Conservation (phyloP, 1,140 invertebrate species). For the Drosophila malerkotliana region DNA sequence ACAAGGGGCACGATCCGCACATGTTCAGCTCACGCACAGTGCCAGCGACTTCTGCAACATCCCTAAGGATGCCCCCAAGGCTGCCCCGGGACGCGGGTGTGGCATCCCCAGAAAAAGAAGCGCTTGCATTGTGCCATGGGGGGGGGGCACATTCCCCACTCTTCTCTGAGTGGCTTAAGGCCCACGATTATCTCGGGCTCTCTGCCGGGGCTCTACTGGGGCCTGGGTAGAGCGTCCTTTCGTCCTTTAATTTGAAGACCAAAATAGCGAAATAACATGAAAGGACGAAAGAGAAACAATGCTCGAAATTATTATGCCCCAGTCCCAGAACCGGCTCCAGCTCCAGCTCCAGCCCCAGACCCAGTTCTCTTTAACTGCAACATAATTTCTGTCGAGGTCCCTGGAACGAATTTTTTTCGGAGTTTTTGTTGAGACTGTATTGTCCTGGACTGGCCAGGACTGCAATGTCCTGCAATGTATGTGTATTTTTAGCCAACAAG, state of each 20-base stretch:
- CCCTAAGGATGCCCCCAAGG: background rate
- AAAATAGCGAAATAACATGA: constrained; percentile 45
- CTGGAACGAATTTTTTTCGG: too few relatives aligned
- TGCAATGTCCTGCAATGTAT: background rate
- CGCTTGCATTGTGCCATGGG: constrained; percentile 20
- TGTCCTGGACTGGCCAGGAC: background rate
- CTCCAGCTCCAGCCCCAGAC: background rate
- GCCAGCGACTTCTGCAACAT: constrained; percentile 2
- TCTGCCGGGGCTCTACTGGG: constrained; percentile 1
- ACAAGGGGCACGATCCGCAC: constrained; percentile 43
- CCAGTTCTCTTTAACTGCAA: constrained; percentile 8
- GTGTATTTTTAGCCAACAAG: background rate
- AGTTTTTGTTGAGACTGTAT: background rate
- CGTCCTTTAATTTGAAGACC: constrained; percentile 47
- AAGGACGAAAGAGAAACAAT: constrained; percentile 26
- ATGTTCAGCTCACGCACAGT: constrained; percentile 43
- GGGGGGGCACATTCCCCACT: background rate
- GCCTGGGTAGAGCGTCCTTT: background rate
- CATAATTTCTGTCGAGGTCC: constrained; percentile 10
- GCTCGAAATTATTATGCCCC: constrained; percentile 30
- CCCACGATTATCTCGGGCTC: constrained; percentile 42
- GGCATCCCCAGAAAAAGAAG: background rate
- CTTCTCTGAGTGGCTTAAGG: constrained; percentile 24
- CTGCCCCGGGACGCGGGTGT: background rate
- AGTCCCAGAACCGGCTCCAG: background rate